Conservation (phyloP, 1,140 invertebrate genomes). For the Campoletis sonorensis region DNA sequence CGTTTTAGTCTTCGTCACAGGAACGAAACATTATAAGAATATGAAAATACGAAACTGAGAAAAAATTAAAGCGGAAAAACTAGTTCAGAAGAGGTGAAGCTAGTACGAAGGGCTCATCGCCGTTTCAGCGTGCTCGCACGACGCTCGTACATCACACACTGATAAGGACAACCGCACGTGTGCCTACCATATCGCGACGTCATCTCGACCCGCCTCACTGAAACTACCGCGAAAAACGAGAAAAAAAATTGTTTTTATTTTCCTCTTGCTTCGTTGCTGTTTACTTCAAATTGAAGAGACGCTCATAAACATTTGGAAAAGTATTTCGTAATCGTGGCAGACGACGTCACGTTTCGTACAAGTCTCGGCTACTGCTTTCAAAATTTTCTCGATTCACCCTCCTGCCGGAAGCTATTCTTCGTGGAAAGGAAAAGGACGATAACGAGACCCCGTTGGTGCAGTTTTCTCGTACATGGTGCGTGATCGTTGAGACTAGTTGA, state of each 20-base stretch:
- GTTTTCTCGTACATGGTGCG: constrained; percentile 38
- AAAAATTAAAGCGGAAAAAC: no score
- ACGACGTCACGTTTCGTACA: not conserved
- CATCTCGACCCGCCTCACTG: constrained; percentile 2
- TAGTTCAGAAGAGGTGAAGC: no score
- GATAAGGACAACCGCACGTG: constrained; percentile 19
- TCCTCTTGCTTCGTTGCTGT: not conserved
- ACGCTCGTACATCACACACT: not conserved
- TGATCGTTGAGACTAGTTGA: not conserved
- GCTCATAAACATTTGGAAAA: not conserved
- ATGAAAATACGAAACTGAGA: no score
- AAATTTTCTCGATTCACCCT: not conserved
- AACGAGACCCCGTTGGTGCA: constrained; percentile 37
- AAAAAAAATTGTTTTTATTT: not conserved
- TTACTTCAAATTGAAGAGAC: not conserved
- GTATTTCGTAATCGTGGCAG: constrained; percentile 36
- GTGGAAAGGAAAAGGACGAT: not conserved
- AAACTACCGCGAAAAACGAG: not conserved
- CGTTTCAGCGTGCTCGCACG: not conserved
- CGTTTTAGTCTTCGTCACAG: no score
- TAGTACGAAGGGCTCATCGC: not conserved
- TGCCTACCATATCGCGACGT: constrained; percentile 11
- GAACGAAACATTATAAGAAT: no score
- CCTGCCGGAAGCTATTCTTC: no score
- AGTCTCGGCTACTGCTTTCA: constrained; percentile 11